These are phyloP conservation scores for Hypomecis punctinalis DNA, from an alignment of 2,888 invertebrate genomes.

Conservation along the genomic window DNA sequence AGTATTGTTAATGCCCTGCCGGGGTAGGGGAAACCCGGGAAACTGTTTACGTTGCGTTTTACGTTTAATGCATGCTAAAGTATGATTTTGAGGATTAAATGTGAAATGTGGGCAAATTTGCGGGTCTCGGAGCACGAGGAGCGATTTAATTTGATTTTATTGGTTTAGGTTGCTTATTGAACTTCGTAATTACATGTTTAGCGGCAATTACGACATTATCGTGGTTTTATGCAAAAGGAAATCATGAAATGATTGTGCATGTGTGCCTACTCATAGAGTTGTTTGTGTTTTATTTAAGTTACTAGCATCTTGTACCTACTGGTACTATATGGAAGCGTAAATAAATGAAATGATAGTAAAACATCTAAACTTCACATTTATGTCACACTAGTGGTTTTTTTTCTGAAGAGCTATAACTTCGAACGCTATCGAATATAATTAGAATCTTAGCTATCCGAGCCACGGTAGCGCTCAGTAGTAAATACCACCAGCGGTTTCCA, in stretches of 20 bases:
- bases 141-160: constrained; percentile 26
- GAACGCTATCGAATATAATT: too few relatives aligned
- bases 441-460: too few relatives aligned
- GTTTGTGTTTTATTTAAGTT: too few relatives aligned
- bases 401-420: too few relatives aligned
- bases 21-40: constrained; percentile 61
- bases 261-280: not conserved
- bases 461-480: too few relatives aligned
- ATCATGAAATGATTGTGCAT: not conserved
- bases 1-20: constrained; percentile 68
- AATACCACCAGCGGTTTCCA: too few relatives aligned
- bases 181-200: constrained; percentile 5
- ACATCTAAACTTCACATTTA: too few relatives aligned
- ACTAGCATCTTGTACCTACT: too few relatives aligned
- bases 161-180: constrained; percentile 8
- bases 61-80: constrained; percentile 54
- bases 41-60: constrained; percentile 70
- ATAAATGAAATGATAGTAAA: too few relatives aligned
- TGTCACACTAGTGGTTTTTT: too few relatives aligned
- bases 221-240: too few relatives aligned
- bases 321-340: too few relatives aligned
- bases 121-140: constrained; percentile 26
- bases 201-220: constrained; percentile 7
- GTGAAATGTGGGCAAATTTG: constrained; percentile 34
- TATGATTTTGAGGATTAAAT: constrained; percentile 34